phyloP scores from a whole-genome alignment of 2,113 vertebrate genomes.

The Sula dactylatra region DNA sequence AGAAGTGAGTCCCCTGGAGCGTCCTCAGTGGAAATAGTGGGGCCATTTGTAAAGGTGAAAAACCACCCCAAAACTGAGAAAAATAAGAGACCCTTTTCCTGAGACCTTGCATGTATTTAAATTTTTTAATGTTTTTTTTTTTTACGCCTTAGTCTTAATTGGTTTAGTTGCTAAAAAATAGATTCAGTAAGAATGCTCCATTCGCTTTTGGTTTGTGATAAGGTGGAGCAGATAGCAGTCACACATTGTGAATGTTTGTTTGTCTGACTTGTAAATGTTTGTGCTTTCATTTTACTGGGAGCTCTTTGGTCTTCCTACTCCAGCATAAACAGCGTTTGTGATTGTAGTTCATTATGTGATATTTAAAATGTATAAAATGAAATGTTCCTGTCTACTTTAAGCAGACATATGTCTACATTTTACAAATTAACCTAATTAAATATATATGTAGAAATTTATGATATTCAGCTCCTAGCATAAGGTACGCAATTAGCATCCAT shows the following conservation, averaged over 20 bases:
- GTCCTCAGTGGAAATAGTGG: not conserved
- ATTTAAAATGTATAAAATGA: conserved; percentile 10
- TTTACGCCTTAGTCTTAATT: not conserved
- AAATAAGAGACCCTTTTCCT: not conserved
- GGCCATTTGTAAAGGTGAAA: not conserved
- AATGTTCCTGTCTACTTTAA: conserved; percentile 31
- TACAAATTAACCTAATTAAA: conserved; percentile 67
- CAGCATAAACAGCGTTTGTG: not conserved
- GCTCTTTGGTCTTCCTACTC: not conserved
- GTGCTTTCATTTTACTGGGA: not conserved
- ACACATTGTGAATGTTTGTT: not conserved
- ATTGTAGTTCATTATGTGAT: not conserved
- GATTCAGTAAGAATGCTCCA: not conserved
- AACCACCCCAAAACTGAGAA: not conserved
- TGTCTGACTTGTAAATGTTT: not conserved
- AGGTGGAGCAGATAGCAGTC: not conserved
- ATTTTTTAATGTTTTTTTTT: not conserved
- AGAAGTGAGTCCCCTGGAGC: not conserved
- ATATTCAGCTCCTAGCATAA: conserved; percentile 10
- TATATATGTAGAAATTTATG: conserved; percentile 55
- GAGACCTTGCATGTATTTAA: not conserved
- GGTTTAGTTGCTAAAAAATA: not conserved
- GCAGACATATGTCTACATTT: conserved; percentile 19
- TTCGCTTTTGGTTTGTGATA: not conserved
- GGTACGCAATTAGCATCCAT: conserved; percentile 22